These are phyloP conservation scores for Mesoligia furuncula DNA, from an alignment of 2,888 invertebrate species.

Conservation along the genomic window DNA sequence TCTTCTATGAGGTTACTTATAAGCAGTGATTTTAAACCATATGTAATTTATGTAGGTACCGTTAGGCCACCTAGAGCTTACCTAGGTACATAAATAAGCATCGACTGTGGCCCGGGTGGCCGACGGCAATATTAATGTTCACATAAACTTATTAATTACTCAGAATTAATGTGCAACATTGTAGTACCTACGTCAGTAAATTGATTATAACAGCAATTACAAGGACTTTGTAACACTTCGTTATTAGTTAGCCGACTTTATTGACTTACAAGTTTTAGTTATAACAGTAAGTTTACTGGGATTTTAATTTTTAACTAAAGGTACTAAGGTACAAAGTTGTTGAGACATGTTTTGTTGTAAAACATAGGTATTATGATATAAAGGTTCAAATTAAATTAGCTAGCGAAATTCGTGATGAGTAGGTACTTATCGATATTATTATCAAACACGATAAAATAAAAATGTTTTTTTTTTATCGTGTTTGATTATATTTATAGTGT, in stretches of 20 bases:
- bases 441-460: too few relatives aligned
- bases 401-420: too few relatives aligned
- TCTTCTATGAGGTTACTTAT: neutral
- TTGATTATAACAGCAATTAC: conserved; percentile 38
- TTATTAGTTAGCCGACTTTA: conserved; percentile 11
- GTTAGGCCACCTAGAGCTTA: neutral
- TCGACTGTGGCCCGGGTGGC: conserved; percentile 30
- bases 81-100: conserved; percentile 21
- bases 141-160: conserved; percentile 48
- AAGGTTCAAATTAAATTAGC: neutral
- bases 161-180: conserved; percentile 29
- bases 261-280: neutral
- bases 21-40: too few relatives aligned
- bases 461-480: too few relatives aligned
- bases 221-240: conserved; percentile 33
- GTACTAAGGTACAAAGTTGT: neutral
- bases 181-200: conserved; percentile 29
- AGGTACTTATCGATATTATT: too few relatives aligned
- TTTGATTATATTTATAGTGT: too few relatives aligned
- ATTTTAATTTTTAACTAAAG: conserved; percentile 1
- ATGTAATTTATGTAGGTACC: neutral
- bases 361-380: neutral
- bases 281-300: conserved; percentile 8
- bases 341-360: neutral
- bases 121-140: conserved; percentile 15